A percentile compares a stretch with the other conserved stretches of the same genome.
Conservation (phyloP, 2,888 invertebrate genomes). For the Agrenia bidenticulata region DNA sequence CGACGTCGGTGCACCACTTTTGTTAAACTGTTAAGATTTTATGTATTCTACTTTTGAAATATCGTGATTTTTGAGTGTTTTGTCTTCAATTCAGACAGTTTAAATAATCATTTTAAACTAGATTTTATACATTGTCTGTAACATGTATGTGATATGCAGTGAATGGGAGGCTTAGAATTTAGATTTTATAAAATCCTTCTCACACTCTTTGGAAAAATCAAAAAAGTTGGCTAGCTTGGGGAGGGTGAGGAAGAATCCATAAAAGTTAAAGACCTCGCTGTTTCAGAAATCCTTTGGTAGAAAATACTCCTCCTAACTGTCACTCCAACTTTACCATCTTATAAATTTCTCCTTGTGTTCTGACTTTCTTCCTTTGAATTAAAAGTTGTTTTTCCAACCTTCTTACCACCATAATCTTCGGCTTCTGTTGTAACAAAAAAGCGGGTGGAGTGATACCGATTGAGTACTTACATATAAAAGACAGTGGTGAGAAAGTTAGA, state of each 20-base stretch:
- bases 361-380: constrained; percentile 17
- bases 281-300: neutral
- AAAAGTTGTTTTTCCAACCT: constrained; percentile 18
- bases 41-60: too few relatives aligned
- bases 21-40: too few relatives aligned
- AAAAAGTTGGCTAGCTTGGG: constrained; percentile 1
- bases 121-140: too few relatives aligned
- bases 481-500: neutral
- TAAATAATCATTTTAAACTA: too few relatives aligned
- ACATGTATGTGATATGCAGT: too few relatives aligned
- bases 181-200: too few relatives aligned
- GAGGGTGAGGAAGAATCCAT: neutral
- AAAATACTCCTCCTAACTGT: constrained; percentile 13
- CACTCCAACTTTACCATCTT: constrained; percentile 13
- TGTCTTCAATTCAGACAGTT: too few relatives aligned
- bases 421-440: neutral
- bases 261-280: constrained; percentile 2
- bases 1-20: too few relatives aligned
- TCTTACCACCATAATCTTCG: constrained; percentile 2
- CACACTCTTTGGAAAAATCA: neutral
- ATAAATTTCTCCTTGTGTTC: constrained; percentile 17
- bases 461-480: too few relatives aligned
- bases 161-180: too few relatives aligned
- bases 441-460: neutral
- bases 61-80: too few relatives aligned